Evolutionary conservation across 1,140 invertebrate species (phyloP).

Genomic region (Trichomalopsis sarcophagae): DNA sequence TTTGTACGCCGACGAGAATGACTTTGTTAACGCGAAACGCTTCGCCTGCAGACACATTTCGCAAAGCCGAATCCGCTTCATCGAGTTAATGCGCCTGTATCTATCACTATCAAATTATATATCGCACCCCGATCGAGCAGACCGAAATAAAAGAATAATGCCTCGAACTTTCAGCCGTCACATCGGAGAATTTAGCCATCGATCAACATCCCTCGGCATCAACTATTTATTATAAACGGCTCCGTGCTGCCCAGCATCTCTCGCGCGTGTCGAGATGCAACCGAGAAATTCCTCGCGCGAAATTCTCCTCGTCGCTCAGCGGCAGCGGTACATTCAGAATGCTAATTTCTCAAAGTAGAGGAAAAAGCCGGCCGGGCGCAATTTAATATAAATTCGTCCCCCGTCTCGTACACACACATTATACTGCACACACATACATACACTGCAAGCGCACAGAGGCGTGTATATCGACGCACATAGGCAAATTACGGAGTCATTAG

Average conservation of each 20-base stretch:
- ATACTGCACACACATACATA: no score
- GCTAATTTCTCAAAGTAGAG: background rate
- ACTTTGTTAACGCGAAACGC: background rate
- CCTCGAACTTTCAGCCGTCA: background rate
- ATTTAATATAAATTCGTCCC: constrained; percentile 3
- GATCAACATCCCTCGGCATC: constrained; percentile 18
- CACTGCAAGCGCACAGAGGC: no score
- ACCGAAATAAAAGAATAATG: background rate
- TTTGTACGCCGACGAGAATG: background rate
- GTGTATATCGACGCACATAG: background rate
- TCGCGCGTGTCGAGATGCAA: no score
- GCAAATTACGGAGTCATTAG: constrained; percentile 34
- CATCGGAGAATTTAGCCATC: constrained; percentile 28
- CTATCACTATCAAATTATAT: background rate
- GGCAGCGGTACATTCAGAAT: background rate
- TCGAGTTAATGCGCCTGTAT: background rate
- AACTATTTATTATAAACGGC: constrained; percentile 26
- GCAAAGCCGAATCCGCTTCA: constrained; percentile 20
- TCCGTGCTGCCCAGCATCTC: background rate
- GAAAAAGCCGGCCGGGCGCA: background rate
- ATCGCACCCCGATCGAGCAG: background rate
- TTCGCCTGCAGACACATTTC: background rate
- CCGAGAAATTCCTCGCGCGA: background rate
- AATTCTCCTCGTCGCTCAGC: background rate
- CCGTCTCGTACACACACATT: no score